These are phyloP conservation scores for Tragelaphus strepsiceros DNA, from an alignment of 2,113 vertebrate species.

Conservation along the genomic window DNA sequence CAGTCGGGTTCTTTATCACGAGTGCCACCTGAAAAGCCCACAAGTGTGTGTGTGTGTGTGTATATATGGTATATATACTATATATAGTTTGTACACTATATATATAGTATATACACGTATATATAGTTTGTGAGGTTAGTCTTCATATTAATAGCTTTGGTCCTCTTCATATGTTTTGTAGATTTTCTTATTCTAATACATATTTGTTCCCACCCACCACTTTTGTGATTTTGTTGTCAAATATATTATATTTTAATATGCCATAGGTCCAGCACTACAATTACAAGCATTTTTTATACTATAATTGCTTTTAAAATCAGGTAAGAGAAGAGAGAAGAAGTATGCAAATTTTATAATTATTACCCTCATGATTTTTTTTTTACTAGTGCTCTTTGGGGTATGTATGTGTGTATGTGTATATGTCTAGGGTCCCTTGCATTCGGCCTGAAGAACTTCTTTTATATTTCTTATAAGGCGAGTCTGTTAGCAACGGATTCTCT, in stretches of 20 bases:
- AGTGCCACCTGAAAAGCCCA: background rate
- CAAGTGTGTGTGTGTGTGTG: background rate
- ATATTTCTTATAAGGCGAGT: background rate
- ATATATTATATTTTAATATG: background rate
- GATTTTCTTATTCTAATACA: background rate
- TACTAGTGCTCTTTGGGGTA: background rate
- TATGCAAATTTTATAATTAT: background rate
- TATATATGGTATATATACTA: background rate
- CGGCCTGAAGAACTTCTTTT: background rate
- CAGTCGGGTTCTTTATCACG: background rate
- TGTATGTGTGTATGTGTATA: background rate
- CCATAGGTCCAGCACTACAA: background rate
- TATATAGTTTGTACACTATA: no score
- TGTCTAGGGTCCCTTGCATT: background rate
- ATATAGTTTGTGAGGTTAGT: background rate
- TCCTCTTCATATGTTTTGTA: background rate
- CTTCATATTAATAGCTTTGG: background rate
- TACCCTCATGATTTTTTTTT: background rate
- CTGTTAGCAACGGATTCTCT: background rate
- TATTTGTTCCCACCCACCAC: background rate
- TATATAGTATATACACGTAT: background rate
- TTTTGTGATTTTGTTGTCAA: background rate
- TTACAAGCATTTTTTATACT: background rate
- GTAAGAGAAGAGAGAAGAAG: background rate
- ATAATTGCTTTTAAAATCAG: background rate